Percentiles rank a stretch among this genome's conserved stretches.
Evolutionary conservation across 2,888 invertebrate species (phyloP).

Genomic region (Eledone cirrhosa): DNA sequence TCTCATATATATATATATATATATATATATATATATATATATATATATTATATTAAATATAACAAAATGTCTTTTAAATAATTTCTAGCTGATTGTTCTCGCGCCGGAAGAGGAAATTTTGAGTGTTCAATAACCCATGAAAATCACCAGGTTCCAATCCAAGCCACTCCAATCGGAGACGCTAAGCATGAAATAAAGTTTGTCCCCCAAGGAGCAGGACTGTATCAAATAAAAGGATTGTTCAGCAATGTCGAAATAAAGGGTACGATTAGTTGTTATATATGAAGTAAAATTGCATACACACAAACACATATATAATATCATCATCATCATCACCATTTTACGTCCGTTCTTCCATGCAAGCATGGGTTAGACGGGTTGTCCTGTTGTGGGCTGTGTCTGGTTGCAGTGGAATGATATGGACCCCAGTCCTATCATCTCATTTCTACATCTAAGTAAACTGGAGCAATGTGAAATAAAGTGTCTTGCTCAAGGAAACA

Average conservation of each 20-base stretch:
- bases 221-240: conserved; percentile 85
- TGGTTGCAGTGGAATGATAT: too few species aligned
- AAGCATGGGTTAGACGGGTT: too few species aligned
- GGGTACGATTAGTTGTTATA: too few species aligned
- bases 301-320: too few species aligned
- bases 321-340: too few species aligned
- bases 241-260: conserved; percentile 91
- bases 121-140: conserved; percentile 85
- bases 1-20: background rate
- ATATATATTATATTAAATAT: background rate
- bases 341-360: too few species aligned
- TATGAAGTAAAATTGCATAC: too few species aligned
- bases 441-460: too few species aligned
- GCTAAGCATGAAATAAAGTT: conserved; percentile 73
- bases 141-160: conserved; percentile 73
- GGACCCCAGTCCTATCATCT: too few species aligned
- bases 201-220: conserved; percentile 72
- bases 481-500: too few species aligned
- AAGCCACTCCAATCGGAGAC: conserved; percentile 77
- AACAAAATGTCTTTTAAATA: background rate
- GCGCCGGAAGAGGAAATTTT: conserved; percentile 87
- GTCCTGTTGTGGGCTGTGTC: too few species aligned
- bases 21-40: conserved; percentile 6
- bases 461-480: too few species aligned
- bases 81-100: conserved; percentile 75